These are phyloP conservation scores for Oligia strigilis DNA, from an alignment of 2,888 invertebrate genomes.

Conservation along the genomic window DNA sequence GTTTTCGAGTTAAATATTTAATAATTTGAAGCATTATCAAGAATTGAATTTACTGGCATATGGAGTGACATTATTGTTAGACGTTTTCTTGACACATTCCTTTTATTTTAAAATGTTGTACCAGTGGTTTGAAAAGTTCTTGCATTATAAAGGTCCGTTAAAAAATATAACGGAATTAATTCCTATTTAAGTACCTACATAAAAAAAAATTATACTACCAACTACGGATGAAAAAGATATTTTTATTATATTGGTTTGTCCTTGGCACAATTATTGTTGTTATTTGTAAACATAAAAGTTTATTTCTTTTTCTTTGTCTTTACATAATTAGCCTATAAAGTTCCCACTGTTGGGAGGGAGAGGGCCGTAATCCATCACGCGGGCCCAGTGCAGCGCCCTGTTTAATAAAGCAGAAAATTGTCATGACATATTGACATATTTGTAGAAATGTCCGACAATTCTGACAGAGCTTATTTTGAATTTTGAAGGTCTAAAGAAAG, in stretches of 20 bases:
- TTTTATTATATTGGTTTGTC: neutral
- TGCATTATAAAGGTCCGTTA: slow-evolving; percentile 1
- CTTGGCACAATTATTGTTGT: neutral
- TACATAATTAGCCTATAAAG: no score
- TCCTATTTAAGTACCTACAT: neutral
- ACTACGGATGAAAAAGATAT: neutral
- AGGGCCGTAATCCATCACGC: no score
- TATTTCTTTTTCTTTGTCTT: neutral
- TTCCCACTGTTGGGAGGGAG: no score
- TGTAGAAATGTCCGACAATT: no score
- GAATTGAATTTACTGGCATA: slow-evolving; percentile 10
- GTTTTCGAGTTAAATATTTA: slow-evolving; percentile 40
- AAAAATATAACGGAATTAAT: neutral
- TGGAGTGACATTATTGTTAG: neutral
- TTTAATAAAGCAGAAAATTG: no score
- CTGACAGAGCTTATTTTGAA: no score
- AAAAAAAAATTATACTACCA: neutral
- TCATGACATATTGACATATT: no score
- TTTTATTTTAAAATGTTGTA: neutral
- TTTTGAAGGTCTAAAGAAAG: no score
- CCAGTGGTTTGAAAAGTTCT: neutral
- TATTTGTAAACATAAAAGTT: neutral
- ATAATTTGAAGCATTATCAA: slow-evolving; percentile 66
- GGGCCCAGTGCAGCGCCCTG: no score
- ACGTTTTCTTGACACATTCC: slow-evolving; percentile 17